Conservation (phyloP, 2,113 vertebrate species). For the Clarias gariepinus region DNA sequence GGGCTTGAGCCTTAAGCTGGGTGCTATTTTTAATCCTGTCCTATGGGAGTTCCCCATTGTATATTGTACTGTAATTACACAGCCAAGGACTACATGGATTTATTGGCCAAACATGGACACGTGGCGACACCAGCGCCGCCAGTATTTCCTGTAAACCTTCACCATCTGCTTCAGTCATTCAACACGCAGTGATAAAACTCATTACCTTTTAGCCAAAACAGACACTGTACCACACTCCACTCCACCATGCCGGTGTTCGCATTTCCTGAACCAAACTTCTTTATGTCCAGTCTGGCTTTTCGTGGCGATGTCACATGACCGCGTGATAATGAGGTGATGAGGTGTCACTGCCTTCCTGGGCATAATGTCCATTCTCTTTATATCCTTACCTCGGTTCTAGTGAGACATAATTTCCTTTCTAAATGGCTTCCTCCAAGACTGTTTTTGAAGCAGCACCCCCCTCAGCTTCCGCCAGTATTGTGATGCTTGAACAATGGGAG, state of each 20-base stretch:
- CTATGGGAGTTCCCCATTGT: constrained; percentile 52
- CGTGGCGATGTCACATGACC: constrained; percentile 1
- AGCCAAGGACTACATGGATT: constrained; percentile 51
- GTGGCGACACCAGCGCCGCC: neutral
- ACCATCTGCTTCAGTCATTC: constrained; percentile 31
- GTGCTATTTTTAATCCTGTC: constrained; percentile 49
- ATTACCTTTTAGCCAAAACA: constrained; percentile 36
- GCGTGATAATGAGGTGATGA: constrained; percentile 29
- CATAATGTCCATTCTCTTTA: constrained; percentile 24
- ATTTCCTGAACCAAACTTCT: constrained; percentile 20
- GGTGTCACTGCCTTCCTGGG: constrained; percentile 4
- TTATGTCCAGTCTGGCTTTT: constrained; percentile 1
- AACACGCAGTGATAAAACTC: constrained; percentile 17
- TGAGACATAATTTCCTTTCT: constrained; percentile 28
- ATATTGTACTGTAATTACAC: constrained; percentile 57
- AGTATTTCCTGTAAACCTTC: constrained; percentile 32
- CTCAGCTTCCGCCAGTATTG: constrained; percentile 35
- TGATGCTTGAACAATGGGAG: constrained; percentile 43
- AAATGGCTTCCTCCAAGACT: constrained; percentile 39
- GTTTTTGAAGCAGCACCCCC: constrained; percentile 23
- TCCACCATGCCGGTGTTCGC: neutral
- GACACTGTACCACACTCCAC: neutral
- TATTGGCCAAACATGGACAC: constrained; percentile 61
- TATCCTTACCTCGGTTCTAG: constrained; percentile 13
- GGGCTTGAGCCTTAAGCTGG: constrained; percentile 37